Base-by-base conservation (phyloP, 1,140 invertebrate genomes). In the Asbolus verrucosus region DNA sequence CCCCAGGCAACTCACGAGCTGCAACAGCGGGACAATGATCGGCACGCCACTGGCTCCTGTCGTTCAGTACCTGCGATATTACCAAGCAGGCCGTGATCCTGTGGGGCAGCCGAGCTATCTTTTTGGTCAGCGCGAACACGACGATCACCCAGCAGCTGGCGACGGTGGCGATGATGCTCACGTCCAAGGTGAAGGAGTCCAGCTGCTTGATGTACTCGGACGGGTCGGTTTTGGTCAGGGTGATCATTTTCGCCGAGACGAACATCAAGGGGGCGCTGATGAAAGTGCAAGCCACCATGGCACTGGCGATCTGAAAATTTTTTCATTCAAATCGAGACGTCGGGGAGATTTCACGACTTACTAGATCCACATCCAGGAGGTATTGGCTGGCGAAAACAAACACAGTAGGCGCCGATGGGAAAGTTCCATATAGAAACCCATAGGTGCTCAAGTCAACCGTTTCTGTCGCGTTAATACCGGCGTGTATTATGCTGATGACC, bases 361-460 rank as follows among this genome's bases (percentile, higher is more conserved):
- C 92, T 83, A 96, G 83, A 83, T 97, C 94, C 72, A 93, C 87
- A 79, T 93, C 94, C 6, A 96, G 77, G 71, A 91, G 88, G 80
- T 97, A 98, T 65, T 94, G 89, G 30, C 92, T 89, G 1, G 96
- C 94, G 82, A 97, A 97, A 4, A 98, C 93, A 82, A 97, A 98
- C 2, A 97, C 92, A 33, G 94, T 94, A 0, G 97, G 96, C 18
- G 96, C 96, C 27, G 95, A 91, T 0, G 96, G 97, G 81, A 98
- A 94, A 0, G 95, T 98, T 59, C 97, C 96, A 82, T 98, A 98
- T 0, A 98, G 85, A 84, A 98, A 98, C 0, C 93, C 96, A 82
- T 94, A 98, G 50, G 94, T 97, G 73, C 93, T 94, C 18, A 95
- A 84, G 71, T 94, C 91, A 14, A 87, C 83, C 0, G 92, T 95